phyloP scores from a whole-genome alignment of 53 echinoderm and acorn worm genomes.

The Echinarachnius parma region DNA sequence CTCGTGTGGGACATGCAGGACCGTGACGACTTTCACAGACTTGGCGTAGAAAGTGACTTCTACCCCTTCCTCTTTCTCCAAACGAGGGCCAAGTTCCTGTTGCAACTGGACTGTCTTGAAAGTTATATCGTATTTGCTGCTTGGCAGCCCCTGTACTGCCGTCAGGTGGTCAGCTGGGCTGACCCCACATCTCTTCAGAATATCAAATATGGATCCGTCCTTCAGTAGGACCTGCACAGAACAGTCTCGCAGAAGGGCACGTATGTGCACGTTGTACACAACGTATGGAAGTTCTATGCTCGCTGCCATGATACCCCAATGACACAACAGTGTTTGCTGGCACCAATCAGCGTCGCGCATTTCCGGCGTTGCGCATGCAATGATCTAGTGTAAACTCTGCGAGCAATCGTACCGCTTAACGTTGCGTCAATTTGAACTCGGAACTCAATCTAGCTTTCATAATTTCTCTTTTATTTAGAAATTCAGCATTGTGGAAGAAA shows the following conservation, averaged over 20 bases:
- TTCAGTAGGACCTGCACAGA: constrained; percentile 1
- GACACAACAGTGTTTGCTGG: too few relatives aligned
- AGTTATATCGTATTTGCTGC: constrained; percentile 11
- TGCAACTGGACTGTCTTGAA: constrained; percentile 23
- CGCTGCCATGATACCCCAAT: too few relatives aligned
- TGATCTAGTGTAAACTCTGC: too few relatives aligned
- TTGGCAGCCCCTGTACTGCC: constrained; percentile 29
- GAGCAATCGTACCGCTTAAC: too few relatives aligned
- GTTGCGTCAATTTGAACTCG: too few relatives aligned
- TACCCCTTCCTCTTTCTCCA: neutral
- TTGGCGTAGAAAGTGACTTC: neutral
- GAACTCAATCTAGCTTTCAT: too few relatives aligned
- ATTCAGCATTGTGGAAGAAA: too few relatives aligned
- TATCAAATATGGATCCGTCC: constrained; percentile 25
- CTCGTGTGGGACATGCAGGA: constrained; percentile 22
- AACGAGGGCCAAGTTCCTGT: neutral
- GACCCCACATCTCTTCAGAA: constrained; percentile 24
- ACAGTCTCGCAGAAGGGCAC: neutral
- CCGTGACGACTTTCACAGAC: neutral
- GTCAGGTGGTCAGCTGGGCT: constrained; percentile 16
- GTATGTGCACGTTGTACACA: too few relatives aligned
- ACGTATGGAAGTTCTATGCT: too few relatives aligned
- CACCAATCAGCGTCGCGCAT: too few relatives aligned
- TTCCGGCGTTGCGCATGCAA: too few relatives aligned
- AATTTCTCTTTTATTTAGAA: too few relatives aligned